These are phyloP conservation scores for Mya arenaria DNA, from an alignment of 1,140 invertebrate species.

Conservation along the genomic window DNA sequence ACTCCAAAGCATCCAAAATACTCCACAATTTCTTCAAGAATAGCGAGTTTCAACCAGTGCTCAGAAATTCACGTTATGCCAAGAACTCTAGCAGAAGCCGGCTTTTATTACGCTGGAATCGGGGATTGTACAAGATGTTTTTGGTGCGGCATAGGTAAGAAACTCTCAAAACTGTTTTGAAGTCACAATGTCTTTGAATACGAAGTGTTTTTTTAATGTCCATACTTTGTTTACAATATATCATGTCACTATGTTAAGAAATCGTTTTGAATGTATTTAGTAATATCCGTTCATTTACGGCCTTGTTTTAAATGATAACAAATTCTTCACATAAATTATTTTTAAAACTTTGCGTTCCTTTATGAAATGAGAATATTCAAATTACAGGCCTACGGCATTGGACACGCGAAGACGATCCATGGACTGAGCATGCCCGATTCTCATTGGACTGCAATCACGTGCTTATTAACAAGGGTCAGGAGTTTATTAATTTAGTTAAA, in stretches of 20 bases:
- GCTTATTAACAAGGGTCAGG: neutral
- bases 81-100: neutral
- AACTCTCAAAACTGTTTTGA: no score
- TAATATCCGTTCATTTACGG: no score
- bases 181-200: no score
- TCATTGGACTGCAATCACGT: neutral
- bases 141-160: slow-evolving; percentile 31
- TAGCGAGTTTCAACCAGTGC: neutral
- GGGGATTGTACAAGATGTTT: slow-evolving; percentile 30
- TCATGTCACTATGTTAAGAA: no score
- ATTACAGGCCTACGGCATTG: neutral
- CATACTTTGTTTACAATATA: no score
- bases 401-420: neutral
- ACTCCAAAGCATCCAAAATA: slow-evolving; percentile 35
- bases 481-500: neutral
- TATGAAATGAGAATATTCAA: no score
- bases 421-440: neutral
- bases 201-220: no score
- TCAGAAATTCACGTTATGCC: neutral
- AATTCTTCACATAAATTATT: no score
- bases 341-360: no score
- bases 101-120: slow-evolving; percentile 23
- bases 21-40: neutral
- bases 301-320: no score
- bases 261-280: no score